Evolutionary conservation across 2,113 vertebrate genomes (phyloP), one percentile per base, ranked within the genome.

Genomic region (Cepphus grylle): DNA sequence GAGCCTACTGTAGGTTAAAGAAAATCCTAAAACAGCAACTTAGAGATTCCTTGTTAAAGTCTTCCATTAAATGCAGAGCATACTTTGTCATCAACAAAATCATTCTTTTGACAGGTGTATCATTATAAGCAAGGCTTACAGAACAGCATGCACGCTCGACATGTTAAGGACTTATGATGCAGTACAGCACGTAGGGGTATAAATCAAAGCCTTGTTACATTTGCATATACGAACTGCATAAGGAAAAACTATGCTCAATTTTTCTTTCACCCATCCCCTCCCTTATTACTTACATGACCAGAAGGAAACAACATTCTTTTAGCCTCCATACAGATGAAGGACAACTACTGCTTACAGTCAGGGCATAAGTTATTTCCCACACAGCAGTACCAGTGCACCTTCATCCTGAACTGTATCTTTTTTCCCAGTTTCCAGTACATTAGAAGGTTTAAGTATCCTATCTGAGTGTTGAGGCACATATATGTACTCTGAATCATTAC

Each of bases 231-330:
- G 21, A 92, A 56, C 47, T n/a, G 26, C 27, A 36, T 6, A 49
- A 80, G 42, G 30, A 79, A 91, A 88, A 86, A 20, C 89, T 87
- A 55, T 0, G 0, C 69, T 93, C 21, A 1, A 25, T 86, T 59
- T 73, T 36, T 67, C 26, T n/a, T 82, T 86, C 45, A 53, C n/a
- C 67, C 84, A 22, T 47, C 50, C 47, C 65, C 50, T 92, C 61
- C 38, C n/a, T 88, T 67, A 19, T 86, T 97, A 96, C 90, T 96
- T 96, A 95, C 93, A 97, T 14, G 82, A 82, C 62, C 38, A 89
- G 70, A 92, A 76, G 88, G n/a, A 38, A 92, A 87, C 55, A 86
- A 71, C 58, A 61, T 9, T 94, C 43, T 92, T 49, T 87, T 59
- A 86, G 43, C 92, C 91, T 91, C 72, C 90, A 91, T 6, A 47